phyloP scores from a whole-genome alignment of 1,140 invertebrate species.

The Heliothis virescens region DNA sequence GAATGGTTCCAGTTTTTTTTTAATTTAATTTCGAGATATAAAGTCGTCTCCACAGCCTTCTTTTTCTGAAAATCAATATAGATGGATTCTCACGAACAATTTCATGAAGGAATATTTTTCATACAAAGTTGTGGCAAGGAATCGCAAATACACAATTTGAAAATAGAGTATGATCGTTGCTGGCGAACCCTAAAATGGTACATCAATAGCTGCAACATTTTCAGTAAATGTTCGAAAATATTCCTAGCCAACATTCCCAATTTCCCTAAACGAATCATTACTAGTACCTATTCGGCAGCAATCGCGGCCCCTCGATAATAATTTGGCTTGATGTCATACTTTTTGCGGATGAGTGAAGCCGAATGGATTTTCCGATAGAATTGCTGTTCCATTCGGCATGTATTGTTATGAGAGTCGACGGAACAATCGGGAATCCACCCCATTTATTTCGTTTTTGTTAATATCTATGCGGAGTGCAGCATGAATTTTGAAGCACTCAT shows the following conservation, averaged over 20 bases:
- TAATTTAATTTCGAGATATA: no score
- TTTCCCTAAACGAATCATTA: conserved; percentile 49
- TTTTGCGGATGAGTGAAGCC: conserved; percentile 73
- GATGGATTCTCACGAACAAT: not conserved
- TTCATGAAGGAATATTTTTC: not conserved
- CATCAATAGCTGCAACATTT: not conserved
- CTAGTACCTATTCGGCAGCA: conserved; percentile 52
- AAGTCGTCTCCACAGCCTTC: no score
- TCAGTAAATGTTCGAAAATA: conserved; percentile 14
- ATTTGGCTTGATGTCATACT: conserved; percentile 80
- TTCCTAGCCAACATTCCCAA: conserved; percentile 21
- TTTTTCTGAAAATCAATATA: no score
- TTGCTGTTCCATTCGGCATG: conserved; percentile 60
- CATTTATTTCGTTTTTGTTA: conserved; percentile 48
- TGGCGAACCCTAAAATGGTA: not conserved
- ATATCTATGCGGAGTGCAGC: conserved; percentile 41
- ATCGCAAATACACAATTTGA: not conserved
- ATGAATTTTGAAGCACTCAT: conserved; percentile 46
- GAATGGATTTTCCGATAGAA: conserved; percentile 81
- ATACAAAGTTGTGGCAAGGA: not conserved
- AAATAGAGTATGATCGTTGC: not conserved
- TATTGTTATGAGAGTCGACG: conserved; percentile 48
- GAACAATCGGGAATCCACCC: conserved; percentile 47
- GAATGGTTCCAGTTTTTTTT: no score
- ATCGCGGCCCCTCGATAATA: conserved; percentile 74